Base-by-base conservation (phyloP, 2,113 vertebrate species). In the Gopherus evgoodei region DNA sequence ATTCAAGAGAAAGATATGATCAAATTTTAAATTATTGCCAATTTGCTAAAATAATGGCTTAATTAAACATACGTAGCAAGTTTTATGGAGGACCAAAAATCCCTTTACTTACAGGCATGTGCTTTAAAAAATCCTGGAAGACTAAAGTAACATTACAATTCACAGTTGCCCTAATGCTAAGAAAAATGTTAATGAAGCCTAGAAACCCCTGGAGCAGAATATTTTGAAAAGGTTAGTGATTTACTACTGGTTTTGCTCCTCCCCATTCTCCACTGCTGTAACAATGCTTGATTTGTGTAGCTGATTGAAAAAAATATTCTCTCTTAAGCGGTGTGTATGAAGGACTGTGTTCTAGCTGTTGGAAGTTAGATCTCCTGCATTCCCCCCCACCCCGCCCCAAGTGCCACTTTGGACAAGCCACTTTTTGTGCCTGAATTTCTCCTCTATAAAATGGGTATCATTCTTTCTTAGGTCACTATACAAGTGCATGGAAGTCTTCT, bases 1-100 rank as follows among this genome's bases (percentile, higher is more conserved):
- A 80, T 91, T 29, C 83, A 97, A 95, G 2, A 72, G 89, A 95
- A 87, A 8, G 88, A 95, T 3, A 89, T 96, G 56, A 96, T 2
- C 79, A 53, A 57, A 84, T 80, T 6, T 82, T 94, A 91, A 91
- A 87, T 11, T 38, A 85, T 50, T 50, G 50, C 50, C 50, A 50
- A 50, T 50, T 50, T 50, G 50, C 50, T 50, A 50, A 50, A 50
- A 50, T 50, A 50, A 50, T 50, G 50, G 50, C 50, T 50, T 75
- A 44, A 42, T 52, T 88, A 35, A 52, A 85, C 79, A 56, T 6
- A 80, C 11, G 59, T 65, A 81, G 27, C 11, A 80, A 57, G 29
- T 35, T 72, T 94, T 5, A 42, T 16, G 29, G 21, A 22, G 3
- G 72, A 11, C 2, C 47, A 90, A 38, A 44, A 42, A 87, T 6